phyloP scores from a whole-genome alignment of 1,140 invertebrate genomes.

The Papilio dardanus region DNA sequence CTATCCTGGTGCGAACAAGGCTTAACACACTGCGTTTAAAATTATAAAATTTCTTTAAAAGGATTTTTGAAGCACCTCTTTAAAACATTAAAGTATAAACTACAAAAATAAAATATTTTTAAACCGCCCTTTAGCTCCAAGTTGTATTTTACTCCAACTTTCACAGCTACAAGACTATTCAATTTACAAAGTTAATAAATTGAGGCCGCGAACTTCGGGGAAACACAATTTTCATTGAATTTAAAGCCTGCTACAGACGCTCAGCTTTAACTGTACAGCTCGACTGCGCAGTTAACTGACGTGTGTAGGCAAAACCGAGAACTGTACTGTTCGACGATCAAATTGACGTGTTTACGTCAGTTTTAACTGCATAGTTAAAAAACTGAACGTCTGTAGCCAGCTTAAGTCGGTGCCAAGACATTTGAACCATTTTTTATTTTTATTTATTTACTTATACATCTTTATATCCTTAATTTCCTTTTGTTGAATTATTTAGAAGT shows the following conservation, averaged over 20 bases:
- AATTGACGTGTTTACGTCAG: too few relatives aligned
- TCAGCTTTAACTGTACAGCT: too few relatives aligned
- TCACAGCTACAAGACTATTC: conserved; percentile 5
- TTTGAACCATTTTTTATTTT: background rate
- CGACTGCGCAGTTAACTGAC: too few relatives aligned
- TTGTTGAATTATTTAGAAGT: background rate
- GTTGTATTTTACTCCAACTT: conserved; percentile 25
- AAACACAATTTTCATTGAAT: background rate
- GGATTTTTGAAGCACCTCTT: background rate
- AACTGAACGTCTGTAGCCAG: too few relatives aligned
- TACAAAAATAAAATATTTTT: background rate
- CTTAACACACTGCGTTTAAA: too few relatives aligned
- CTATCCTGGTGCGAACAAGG: too few relatives aligned
- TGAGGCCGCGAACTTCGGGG: background rate
- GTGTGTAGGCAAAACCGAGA: too few relatives aligned
- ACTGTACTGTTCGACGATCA: too few relatives aligned
- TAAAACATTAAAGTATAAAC: background rate
- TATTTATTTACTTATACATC: background rate
- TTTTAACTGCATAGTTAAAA: too few relatives aligned
- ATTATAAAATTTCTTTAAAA: too few relatives aligned
- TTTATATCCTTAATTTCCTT: too few relatives aligned
- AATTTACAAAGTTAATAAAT: conserved; percentile 23
- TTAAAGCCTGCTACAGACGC: too few relatives aligned
- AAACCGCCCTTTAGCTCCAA: background rate
- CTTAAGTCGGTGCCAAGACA: background rate